Conservation (phyloP, 2,888 invertebrate species). For the Sialis fuliginosa region DNA sequence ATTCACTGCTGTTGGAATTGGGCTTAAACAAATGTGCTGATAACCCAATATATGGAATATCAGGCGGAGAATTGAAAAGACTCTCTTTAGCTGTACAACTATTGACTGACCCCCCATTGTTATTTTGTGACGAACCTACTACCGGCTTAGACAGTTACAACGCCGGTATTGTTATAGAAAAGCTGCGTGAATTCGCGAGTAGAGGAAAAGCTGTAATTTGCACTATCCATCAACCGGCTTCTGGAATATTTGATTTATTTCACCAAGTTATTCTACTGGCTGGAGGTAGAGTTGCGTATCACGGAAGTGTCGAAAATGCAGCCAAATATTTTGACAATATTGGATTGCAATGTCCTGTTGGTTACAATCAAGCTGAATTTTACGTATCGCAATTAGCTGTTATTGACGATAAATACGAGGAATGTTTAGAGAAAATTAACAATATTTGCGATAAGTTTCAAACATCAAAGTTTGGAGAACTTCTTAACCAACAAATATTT, state of each 20-base stretch:
- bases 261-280: conserved; percentile 62
- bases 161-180: conserved; percentile 61
- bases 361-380: conserved; percentile 76
- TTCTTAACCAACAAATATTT: conserved; percentile 7
- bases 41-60: conserved; percentile 57
- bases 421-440: conserved; percentile 21
- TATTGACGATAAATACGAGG: conserved; percentile 27
- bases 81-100: conserved; percentile 74
- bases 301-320: conserved; percentile 56
- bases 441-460: conserved; percentile 36
- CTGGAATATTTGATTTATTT: conserved; percentile 69
- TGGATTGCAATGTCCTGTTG: conserved; percentile 46
- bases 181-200: conserved; percentile 41
- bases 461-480: conserved; percentile 24
- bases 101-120: conserved; percentile 68
- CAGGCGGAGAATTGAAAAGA: conserved; percentile 79
- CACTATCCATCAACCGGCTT: conserved; percentile 84
- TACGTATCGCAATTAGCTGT: conserved; percentile 48
- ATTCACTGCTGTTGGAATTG: conserved; percentile 39
- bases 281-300: conserved; percentile 58
- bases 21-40: conserved; percentile 53
- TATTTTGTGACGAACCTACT: conserved; percentile 90
- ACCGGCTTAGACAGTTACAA: conserved; percentile 83
- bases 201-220: conserved; percentile 66
- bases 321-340: conserved; percentile 21